phyloP scores from a whole-genome alignment of 2,888 invertebrate genomes.

The Marronus borbonicus region DNA sequence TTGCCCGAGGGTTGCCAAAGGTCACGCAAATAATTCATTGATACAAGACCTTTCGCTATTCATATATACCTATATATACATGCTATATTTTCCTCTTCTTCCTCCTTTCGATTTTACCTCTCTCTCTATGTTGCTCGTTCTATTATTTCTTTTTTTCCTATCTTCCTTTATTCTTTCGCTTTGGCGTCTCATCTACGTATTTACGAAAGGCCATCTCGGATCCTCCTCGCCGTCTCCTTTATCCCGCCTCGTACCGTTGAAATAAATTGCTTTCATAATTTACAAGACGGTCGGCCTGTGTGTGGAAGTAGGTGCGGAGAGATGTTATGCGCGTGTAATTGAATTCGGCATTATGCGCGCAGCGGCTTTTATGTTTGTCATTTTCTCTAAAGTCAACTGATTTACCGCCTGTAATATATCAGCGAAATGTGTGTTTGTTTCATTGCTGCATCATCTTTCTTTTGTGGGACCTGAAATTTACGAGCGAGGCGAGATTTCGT shows the following conservation, averaged over 20 bases:
- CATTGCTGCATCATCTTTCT: not conserved
- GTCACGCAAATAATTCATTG: slow-evolving; percentile 45
- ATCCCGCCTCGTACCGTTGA: slow-evolving; percentile 22
- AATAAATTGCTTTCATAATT: slow-evolving; percentile 43
- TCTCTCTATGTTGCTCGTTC: not conserved
- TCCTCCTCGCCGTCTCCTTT: slow-evolving; percentile 10
- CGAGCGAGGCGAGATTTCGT: too few relatives aligned
- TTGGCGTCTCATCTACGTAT: slow-evolving; percentile 1
- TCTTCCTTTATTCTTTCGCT: slow-evolving; percentile 10
- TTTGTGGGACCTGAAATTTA: too few relatives aligned
- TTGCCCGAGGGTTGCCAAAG: slow-evolving; percentile 45
- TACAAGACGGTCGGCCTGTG: slow-evolving; percentile 27
- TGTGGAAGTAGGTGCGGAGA: slow-evolving; percentile 28
- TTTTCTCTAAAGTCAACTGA: slow-evolving; percentile 19
- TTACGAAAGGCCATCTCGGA: not conserved
- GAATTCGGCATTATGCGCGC: slow-evolving; percentile 29
- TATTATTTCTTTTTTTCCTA: not conserved
- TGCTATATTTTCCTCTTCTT: not conserved
- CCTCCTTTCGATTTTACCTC: not conserved
- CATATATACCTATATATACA: slow-evolving; percentile 3
- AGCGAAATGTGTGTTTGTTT: slow-evolving; percentile 27
- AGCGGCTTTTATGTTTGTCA: slow-evolving; percentile 25
- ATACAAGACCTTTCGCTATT: slow-evolving; percentile 32
- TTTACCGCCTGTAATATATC: slow-evolving; percentile 20
- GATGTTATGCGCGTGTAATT: slow-evolving; percentile 32